Evolutionary conservation across 1,140 invertebrate genomes (phyloP), one percentile per base, ranked within the genome.

Genomic region (Aricia agestis): DNA sequence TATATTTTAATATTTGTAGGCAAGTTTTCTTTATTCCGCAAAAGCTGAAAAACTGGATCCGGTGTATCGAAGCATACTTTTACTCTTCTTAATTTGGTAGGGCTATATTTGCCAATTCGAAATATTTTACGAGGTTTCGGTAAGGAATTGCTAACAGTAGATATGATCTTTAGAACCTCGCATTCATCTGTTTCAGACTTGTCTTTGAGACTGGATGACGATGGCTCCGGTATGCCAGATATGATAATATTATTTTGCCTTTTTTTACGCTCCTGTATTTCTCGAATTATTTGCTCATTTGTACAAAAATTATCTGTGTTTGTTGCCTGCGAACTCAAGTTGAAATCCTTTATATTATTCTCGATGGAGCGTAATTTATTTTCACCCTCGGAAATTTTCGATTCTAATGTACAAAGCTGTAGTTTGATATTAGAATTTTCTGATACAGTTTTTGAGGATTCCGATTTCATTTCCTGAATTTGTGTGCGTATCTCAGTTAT

Each of bases 191-290:
- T 42, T 42, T 42, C 41, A 1, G 11, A 6, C 6, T 65, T 71
- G 17, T 67, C 70, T 59, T 59, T 19, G 6, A 19, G 18, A 59
- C 32, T 57, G 9, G 18, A 45, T 17, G 36, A 17, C 13, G 0
- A 45, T 45, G 2, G 11, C 41, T 66, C 69, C 19, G 61, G 41
- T 36, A 70, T n/a, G 52, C 69, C 69, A 70, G 10, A 36, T 13
- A 70, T 17, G 32, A 70, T 66, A n/a, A 70, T 70, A 66, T 70
- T 70, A 66, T 70, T 70, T 31, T 52, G 15, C 18, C 61, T 52
- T 7, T 66, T 70, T 6, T 42, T 70, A 66, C 69, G 69, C 15
- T 66, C 45, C 25, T 70, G 41, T 61, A 70, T 66, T 18, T 70
- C 41, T 32, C 65, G 59, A 25, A 70, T 52, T 52, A 70, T 65